Evolutionary conservation across 2,888 invertebrate species (phyloP), one percentile per base, ranked within the genome.

Genomic region (Heliconius sara): DNA sequence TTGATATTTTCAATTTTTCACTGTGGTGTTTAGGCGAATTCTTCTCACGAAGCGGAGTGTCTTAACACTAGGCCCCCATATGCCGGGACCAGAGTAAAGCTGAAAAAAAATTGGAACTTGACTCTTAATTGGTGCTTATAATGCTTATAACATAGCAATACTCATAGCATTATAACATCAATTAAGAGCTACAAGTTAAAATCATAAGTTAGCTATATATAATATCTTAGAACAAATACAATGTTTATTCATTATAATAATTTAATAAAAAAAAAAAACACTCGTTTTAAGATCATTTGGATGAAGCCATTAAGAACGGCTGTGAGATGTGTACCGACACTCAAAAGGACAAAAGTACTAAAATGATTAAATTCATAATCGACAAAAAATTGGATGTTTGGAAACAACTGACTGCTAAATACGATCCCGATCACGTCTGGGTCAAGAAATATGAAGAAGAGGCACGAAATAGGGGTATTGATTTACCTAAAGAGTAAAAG

Each of bases 371-470:
- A n/a, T 96, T 94, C 85, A 92, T 98, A 81, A 96, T 97, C 83
- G 96, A 97, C 82, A 94, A 97, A 72, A 96, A 97, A 86, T 93
- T 95, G 0, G 95, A 95, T 0, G 90, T 96, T 86, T 98, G 97
- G 97, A 95, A 95, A 9, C 93, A 96, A 83, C 90, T 98, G 65
- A 95, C 96, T 82, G 95, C 88, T 65, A 97, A 97, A 90, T 98
- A 96, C 89, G 98, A 98, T 89, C 96, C 97, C 13, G 93, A 96
- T 0, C 96, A 96, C 52, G 88, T 93, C 76, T 98, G 96, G 95
- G 96, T 95, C 87, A 94, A 93, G 88, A 96, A 96, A 88, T 97
- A 97, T 91, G 95, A 96, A 83, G 95, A 95, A 0, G 95, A 96
- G 68, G 96, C 96, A 4, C 90, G 89, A 79, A 91, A 93, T 57